Base-by-base conservation (phyloP, 1,140 invertebrate species). In the Drosophila athabasca region DNA sequence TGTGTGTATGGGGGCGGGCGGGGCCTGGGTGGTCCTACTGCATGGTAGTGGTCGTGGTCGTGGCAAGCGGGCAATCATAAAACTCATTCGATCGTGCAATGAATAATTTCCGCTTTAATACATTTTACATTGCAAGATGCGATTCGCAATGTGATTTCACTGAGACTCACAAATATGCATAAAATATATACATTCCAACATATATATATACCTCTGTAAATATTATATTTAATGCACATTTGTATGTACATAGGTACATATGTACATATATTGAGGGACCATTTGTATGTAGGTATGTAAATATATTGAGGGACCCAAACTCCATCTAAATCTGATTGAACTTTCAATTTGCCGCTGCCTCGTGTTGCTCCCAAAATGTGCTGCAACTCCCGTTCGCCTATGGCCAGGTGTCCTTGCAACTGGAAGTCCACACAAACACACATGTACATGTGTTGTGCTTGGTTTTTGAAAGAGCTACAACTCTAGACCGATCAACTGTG, bases 41-140 rank as follows among this genome's bases (percentile, higher is more conserved):
- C 45, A 39, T 19, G 35, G 60, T 29, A 17, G 24, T 15, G 44
- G 48, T 39, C 24, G 54, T 53, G 52, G 51, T 54, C 58, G 58
- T 45, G 58, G 67, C 69, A 72, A 71, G 61, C 61, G 58, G 68
- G 82, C 82, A 87, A 87, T 87, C 82, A 82, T 79, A 79, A 87
- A 79, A 75, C 62, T 69, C 79, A 90, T 69, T 90, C 88, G 83
- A 87, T 87, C 83, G 87, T 90, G 88, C 87, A 88, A 90, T 87
- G 79, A 88, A 90, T 90, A 90, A 90, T 90, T 90, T 90, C 87
- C 87, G 88, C 82, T 87, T 88, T 76, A 87, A 90, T 90, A 87
- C 74, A 90, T 90, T 90, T 90, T 76, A 90, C 88, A 87, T 62
- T 79, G 79, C 61, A 83, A 90, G 67, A 90, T 82, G 72, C 79